phyloP scores from a whole-genome alignment of 1,140 invertebrate species.

The Euborellia annulipes region DNA sequence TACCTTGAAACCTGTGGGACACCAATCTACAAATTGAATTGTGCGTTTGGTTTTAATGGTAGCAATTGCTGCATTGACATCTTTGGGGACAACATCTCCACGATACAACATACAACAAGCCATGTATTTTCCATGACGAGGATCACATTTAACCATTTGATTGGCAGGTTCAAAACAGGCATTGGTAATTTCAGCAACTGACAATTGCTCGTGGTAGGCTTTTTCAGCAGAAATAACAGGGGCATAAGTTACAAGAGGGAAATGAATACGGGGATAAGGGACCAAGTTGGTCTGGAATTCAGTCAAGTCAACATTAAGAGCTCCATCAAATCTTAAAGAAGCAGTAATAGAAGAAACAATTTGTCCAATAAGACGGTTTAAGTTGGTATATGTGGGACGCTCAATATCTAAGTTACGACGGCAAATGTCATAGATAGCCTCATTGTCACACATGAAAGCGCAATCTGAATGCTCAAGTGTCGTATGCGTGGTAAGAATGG shows the following conservation, averaged over 20 bases:
- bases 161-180: constrained; percentile 56
- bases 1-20: constrained; percentile 62
- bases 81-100: constrained; percentile 52
- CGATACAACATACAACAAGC: constrained; percentile 66
- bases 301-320: constrained; percentile 44
- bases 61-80: constrained; percentile 68
- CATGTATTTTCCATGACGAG: constrained; percentile 81
- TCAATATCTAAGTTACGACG: constrained; percentile 46
- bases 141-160: constrained; percentile 75
- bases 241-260: constrained; percentile 50
- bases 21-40: constrained; percentile 72
- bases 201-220: constrained; percentile 66
- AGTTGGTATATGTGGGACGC: constrained; percentile 33
- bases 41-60: constrained; percentile 74
- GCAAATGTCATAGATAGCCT: constrained; percentile 48
- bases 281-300: constrained; percentile 47
- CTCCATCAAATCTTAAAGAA: constrained; percentile 43
- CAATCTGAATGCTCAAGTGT: constrained; percentile 52
- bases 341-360: constrained; percentile 44
- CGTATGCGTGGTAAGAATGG: constrained; percentile 42
- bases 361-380: constrained; percentile 39
- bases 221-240: constrained; percentile 73
- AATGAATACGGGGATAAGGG: constrained; percentile 37
- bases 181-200: constrained; percentile 72
- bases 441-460: constrained; percentile 48